Evolutionary conservation across 2,888 invertebrate genomes (phyloP), one percentile per base, ranked within the genome.

Genomic region (Volucella inflata): DNA sequence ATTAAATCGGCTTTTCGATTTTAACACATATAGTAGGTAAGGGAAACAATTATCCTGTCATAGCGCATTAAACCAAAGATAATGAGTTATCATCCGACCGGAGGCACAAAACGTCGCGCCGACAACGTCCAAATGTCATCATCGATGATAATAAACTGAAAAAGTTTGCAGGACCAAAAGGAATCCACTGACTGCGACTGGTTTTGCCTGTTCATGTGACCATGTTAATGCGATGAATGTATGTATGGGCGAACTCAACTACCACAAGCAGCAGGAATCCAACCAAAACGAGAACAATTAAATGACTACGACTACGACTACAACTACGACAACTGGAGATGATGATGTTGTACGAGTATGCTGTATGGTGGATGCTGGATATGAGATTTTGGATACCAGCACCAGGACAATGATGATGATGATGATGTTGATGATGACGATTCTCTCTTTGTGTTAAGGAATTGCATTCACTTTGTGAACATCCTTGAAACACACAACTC

Each of bases 81-180:
- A 85, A 85, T 85, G 72, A 87, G 79, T 83, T 87, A 80, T 77
- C 72, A 74, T 84, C 68, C 70, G 53, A 78, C 79, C 77, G 75
- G 80, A 84, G 82, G 79, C 85, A 30, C 30, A 81, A 83, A 83
- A 82, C 53, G 85, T 87, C 83, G 74, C 80, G 85, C 72, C 87
- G 85, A 83, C 72, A 81, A 87, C 89, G 89, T 89, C 90, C 88
- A 89, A 89, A 88, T 89, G 87, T 88, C 88, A 89, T 88, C 90
- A 89, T 88, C 88, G 90, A 87, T 89, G 88, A 89, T 89, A 87
- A 87, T 84, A 89, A 90, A 90, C 90, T 90, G 88, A 90, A 88
- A 85, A 85, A 85, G 57, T 85, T 84, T 62, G 64, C 80, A 83
- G 53, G 70, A 83, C 87, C 81, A 85, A 79, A 75, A 79, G 75